A percentile compares a stretch with the other conserved stretches of the same genome.
Conservation (phyloP, 1,140 invertebrate species). For the Diorhabda carinulata region DNA sequence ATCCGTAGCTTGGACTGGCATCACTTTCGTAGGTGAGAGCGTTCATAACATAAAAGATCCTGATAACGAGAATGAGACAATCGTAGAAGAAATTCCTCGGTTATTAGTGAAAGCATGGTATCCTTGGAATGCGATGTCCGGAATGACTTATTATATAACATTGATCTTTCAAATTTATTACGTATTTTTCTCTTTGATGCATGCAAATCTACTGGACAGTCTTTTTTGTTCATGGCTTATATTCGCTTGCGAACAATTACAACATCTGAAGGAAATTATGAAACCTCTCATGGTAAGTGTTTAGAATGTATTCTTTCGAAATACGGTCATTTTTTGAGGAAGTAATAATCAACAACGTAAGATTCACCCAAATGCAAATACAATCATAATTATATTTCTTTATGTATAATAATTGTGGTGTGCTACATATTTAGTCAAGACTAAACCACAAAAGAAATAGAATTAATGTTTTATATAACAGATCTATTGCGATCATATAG, state of each 20-base stretch:
- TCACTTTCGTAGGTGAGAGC: slow-evolving; percentile 75
- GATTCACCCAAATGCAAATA: too few species aligned
- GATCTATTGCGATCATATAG: too few species aligned
- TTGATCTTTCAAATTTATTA: slow-evolving; percentile 69
- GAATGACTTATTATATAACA: slow-evolving; percentile 61
- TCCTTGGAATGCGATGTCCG: slow-evolving; percentile 66
- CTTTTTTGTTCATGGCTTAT: slow-evolving; percentile 80
- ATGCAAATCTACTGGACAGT: slow-evolving; percentile 69
- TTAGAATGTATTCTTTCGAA: not conserved
- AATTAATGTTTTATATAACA: too few species aligned
- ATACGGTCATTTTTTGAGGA: too few species aligned
- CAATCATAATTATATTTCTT: too few species aligned
- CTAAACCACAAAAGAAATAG: too few species aligned
- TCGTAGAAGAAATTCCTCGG: slow-evolving; percentile 64
- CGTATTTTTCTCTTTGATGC: slow-evolving; percentile 64
- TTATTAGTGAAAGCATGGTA: slow-evolving; percentile 71
- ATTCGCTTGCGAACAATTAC: slow-evolving; percentile 77
- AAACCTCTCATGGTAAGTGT: slow-evolving; percentile 65
- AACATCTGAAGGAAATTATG: slow-evolving; percentile 79
- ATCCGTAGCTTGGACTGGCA: slow-evolving; percentile 56
- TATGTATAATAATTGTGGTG: too few species aligned
- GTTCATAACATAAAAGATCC: slow-evolving; percentile 62
- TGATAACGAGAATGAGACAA: slow-evolving; percentile 65
- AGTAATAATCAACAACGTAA: too few species aligned
- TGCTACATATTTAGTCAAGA: too few species aligned